A percentile compares a stretch with the other conserved stretches of the same genome.
These are phyloP conservation scores for Tachysurus fulvidraco DNA, from an alignment of 2,113 vertebrate species.

Conservation along the genomic window DNA sequence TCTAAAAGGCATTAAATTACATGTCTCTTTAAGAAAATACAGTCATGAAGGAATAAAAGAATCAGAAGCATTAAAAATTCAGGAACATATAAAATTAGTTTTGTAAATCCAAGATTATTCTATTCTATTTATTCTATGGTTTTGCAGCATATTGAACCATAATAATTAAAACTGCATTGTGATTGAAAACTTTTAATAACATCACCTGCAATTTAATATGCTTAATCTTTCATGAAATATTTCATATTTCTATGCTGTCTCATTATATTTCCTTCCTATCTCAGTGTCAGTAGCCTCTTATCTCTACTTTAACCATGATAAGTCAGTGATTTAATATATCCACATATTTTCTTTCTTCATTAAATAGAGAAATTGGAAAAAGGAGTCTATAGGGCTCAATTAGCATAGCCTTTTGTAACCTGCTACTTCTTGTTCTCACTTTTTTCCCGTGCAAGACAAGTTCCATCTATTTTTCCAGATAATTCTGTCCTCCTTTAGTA, in stretches of 20 bases:
- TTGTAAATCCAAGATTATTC: background rate
- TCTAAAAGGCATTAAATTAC: constrained; percentile 20
- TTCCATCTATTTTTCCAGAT: constrained; percentile 33
- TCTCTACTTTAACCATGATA: background rate
- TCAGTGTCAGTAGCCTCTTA: background rate
- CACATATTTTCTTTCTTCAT: constrained; percentile 15
- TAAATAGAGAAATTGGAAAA: constrained; percentile 10
- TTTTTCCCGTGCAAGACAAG: background rate
- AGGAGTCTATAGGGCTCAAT: constrained; percentile 1
- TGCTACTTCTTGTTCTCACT: constrained; percentile 1
- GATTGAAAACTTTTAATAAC: background rate
- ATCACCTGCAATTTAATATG: background rate
- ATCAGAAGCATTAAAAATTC: background rate
- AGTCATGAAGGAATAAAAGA: background rate
- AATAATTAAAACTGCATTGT: background rate
- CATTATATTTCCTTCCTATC: background rate
- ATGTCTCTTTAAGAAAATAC: background rate
- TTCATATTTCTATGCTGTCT: background rate
- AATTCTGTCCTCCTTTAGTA: constrained; percentile 37
- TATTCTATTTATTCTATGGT: background rate
- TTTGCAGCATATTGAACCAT: background rate
- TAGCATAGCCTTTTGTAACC: background rate
- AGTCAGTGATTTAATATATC: constrained; percentile 16
- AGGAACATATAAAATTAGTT: background rate
- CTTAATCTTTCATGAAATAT: background rate